Percentiles rank a stretch among this genome's conserved stretches.
Evolutionary conservation across 2,113 vertebrate genomes (phyloP).

Genomic region (Bostrychus sinensis): DNA sequence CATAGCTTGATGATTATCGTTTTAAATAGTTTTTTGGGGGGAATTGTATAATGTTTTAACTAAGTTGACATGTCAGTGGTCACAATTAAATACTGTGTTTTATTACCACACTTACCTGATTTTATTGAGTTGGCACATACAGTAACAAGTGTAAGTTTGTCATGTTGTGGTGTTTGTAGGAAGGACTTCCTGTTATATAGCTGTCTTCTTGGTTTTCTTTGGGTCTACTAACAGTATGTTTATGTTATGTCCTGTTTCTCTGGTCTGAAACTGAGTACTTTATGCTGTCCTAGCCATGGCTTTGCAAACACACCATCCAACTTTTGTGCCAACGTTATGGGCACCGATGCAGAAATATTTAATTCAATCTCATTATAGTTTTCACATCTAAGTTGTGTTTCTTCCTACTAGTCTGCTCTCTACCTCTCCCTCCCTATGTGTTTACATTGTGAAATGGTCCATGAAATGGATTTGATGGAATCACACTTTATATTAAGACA

Average conservation of each 20-base stretch:
- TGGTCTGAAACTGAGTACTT: constrained; percentile 53
- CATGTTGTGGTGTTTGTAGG: constrained; percentile 25
- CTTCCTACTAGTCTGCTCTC: constrained; percentile 18
- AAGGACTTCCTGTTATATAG: constrained; percentile 23
- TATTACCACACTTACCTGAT: no score
- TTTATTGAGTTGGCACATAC: no score
- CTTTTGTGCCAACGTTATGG: no score
- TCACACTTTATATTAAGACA: constrained; percentile 69
- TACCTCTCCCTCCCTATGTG: constrained; percentile 27
- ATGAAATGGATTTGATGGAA: constrained; percentile 68
- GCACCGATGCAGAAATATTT: constrained; percentile 69
- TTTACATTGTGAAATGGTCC: constrained; percentile 71
- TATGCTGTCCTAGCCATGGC: constrained; percentile 30
- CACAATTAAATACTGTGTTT: no score
- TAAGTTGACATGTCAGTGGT: no score
- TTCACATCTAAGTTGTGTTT: constrained; percentile 46
- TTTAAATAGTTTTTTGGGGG: no score
- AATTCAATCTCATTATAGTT: constrained; percentile 66
- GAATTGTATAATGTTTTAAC: no score
- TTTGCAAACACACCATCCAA: constrained; percentile 47
- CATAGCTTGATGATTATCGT: background rate
- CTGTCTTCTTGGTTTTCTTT: background rate
- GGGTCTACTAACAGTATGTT: constrained; percentile 6
- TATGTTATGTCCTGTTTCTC: constrained; percentile 18
- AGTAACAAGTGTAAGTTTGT: constrained; percentile 5